Evolutionary conservation across 2,888 invertebrate genomes (phyloP).

Genomic region (Chymomyza caudatula): DNA sequence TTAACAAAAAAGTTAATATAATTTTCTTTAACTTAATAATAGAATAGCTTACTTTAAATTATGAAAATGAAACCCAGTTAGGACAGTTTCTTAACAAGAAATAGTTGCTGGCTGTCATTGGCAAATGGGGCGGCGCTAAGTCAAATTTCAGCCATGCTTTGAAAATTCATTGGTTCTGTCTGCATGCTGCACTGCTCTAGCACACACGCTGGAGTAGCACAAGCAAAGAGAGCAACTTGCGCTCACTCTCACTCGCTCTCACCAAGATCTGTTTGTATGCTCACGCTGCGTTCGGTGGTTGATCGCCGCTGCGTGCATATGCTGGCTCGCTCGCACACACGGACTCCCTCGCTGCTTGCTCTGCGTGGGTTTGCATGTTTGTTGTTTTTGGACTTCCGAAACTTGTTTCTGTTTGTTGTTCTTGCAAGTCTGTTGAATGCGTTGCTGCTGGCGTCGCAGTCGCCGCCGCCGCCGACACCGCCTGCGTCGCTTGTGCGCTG

Average conservation of each 20-base stretch:
- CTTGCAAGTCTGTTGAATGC: slow-evolving; percentile 33
- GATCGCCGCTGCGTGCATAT: slow-evolving; percentile 15
- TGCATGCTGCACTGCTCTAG: slow-evolving; percentile 36
- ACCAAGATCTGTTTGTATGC: background rate
- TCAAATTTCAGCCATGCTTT: slow-evolving; percentile 69
- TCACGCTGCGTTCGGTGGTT: slow-evolving; percentile 9
- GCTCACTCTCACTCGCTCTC: background rate
- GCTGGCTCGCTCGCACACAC: slow-evolving; percentile 33
- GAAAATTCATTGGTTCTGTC: slow-evolving; percentile 47
- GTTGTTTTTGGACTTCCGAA: slow-evolving; percentile 28
- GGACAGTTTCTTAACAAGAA: background rate
- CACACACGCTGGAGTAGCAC: too few species aligned
- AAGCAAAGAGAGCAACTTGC: background rate
- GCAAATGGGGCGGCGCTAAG: slow-evolving; percentile 53
- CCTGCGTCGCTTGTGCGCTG: too few species aligned
- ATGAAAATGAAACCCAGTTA: background rate
- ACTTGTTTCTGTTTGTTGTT: slow-evolving; percentile 64
- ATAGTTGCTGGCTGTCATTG: background rate
- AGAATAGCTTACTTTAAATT: too few species aligned
- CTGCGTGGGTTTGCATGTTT: slow-evolving; percentile 10
- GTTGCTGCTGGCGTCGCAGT: slow-evolving; percentile 24
- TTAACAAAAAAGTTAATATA: too few species aligned
- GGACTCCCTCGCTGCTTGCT: background rate
- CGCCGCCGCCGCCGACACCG: slow-evolving; percentile 7
- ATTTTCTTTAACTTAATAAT: too few species aligned